Conservation (phyloP, 2,797 vertebrate species). For the Enteromius afrohamiltoni region DNA sequence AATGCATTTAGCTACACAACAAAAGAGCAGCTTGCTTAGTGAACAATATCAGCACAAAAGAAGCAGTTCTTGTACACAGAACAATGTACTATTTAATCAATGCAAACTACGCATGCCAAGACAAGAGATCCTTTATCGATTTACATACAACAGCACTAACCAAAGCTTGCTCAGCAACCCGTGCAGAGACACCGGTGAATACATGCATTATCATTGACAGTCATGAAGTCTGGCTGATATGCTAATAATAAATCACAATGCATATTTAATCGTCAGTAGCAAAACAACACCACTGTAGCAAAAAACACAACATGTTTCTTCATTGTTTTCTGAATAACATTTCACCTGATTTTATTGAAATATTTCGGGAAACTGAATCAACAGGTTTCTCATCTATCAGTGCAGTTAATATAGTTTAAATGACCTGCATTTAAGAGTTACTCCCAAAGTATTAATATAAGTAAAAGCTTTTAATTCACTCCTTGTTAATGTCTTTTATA, state of each 20-base stretch:
- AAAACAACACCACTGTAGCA: conserved; percentile 40
- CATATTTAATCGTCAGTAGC: conserved; percentile 35
- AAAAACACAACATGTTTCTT: conserved; percentile 39
- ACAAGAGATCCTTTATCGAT: conserved; percentile 15
- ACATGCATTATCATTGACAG: conserved; percentile 26
- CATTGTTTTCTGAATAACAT: not conserved
- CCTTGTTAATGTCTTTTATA: conserved; percentile 17
- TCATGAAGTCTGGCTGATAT: conserved; percentile 33
- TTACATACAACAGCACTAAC: conserved; percentile 31
- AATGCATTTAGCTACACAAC: conserved; percentile 8
- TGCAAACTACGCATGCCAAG: conserved; percentile 1
- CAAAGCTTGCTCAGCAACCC: conserved; percentile 39
- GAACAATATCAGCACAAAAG: not conserved
- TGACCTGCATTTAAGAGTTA: conserved; percentile 59
- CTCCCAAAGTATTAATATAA: conserved; percentile 31
- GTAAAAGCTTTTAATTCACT: conserved; percentile 27
- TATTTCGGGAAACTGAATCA: conserved; percentile 39
- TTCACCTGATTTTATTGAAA: conserved; percentile 35
- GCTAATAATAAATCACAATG: conserved; percentile 47
- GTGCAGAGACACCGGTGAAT: conserved; percentile 19
- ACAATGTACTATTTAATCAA: conserved; percentile 32
- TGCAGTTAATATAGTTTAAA: conserved; percentile 51
- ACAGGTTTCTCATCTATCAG: conserved; percentile 33
- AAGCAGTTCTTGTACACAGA: conserved; percentile 5
- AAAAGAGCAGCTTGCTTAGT: not conserved